Conservation (phyloP, 2,888 invertebrate genomes). For the Trichogramma dendrolimi region DNA sequence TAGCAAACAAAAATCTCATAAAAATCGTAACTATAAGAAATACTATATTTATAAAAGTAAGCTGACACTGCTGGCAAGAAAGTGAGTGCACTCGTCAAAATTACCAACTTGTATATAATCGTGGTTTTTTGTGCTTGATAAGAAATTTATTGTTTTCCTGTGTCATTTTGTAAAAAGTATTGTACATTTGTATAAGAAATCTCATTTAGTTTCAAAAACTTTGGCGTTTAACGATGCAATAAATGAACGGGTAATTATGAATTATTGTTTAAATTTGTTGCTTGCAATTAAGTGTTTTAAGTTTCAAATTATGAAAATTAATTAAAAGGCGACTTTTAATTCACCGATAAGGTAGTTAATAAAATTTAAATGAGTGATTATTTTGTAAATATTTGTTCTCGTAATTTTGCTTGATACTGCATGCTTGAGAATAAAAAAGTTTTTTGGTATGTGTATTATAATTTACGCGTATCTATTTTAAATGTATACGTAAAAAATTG, state of each 20-base stretch:
- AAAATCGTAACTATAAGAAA: slow-evolving; percentile 11
- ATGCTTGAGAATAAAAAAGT: not conserved
- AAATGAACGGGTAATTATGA: not conserved
- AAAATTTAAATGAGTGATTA: not conserved
- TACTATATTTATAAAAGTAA: slow-evolving; percentile 1
- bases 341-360: slow-evolving; percentile 7
- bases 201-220: not conserved
- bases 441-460: not conserved
- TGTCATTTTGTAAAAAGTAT: not conserved
- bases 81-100: slow-evolving; percentile 8
- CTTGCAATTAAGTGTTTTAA: slow-evolving; percentile 1
- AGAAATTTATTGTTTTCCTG: not conserved
- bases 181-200: slow-evolving; percentile 1
- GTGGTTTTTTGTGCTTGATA: slow-evolving; percentile 1
- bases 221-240: no score
- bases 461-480: not conserved
- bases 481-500: slow-evolving; percentile 11
- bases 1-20: slow-evolving; percentile 14
- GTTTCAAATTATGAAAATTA: slow-evolving; percentile 10
- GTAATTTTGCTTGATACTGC: slow-evolving; percentile 3
- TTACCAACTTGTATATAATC: slow-evolving; percentile 17
- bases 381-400: slow-evolving; percentile 25
- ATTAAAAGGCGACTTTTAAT: slow-evolving; percentile 16
- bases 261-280: slow-evolving; percentile 10
- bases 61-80: slow-evolving; percentile 13